Percentiles rank a stretch among this genome's conserved stretches.
Evolutionary conservation across 2,888 invertebrate species (phyloP).

Genomic region (Diabrotica balteata): DNA sequence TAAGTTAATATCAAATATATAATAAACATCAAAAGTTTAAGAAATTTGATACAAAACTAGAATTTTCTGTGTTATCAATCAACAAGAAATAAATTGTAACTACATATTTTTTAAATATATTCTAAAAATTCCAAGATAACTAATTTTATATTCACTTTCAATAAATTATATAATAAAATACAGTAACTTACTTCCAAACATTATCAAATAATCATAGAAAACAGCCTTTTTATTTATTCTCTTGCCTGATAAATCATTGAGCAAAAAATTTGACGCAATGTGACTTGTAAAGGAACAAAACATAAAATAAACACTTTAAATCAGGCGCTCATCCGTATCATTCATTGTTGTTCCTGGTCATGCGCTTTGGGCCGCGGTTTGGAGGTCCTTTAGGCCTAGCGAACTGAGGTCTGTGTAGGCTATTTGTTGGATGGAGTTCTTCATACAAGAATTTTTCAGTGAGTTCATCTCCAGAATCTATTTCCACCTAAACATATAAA

Average conservation of each 20-base stretch:
- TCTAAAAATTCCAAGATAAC: too few relatives aligned
- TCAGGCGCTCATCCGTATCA: background rate
- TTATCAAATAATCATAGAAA: too few relatives aligned
- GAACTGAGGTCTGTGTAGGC: constrained; percentile 88
- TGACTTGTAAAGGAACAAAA: constrained; percentile 1
- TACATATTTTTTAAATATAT: too few relatives aligned
- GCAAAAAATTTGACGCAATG: constrained; percentile 8
- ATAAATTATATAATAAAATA: too few relatives aligned
- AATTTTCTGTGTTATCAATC: too few relatives aligned
- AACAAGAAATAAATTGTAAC: too few relatives aligned
- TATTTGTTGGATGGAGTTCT: constrained; percentile 92
- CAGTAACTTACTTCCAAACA: too few relatives aligned
- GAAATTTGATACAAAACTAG: too few relatives aligned
- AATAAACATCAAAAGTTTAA: too few relatives aligned
- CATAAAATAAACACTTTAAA: constrained; percentile 19
- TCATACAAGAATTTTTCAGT: constrained; percentile 90
- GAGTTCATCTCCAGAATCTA: constrained; percentile 88
- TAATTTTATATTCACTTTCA: too few relatives aligned
- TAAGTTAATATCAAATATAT: too few relatives aligned
- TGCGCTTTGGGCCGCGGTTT: constrained; percentile 87
- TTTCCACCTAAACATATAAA: constrained; percentile 75
- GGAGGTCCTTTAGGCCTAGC: constrained; percentile 97
- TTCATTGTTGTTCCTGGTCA: constrained; percentile 72
- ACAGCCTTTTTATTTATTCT: too few relatives aligned
- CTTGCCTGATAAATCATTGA: constrained; percentile 13